These are phyloP conservation scores for Operophtera brumata DNA, from an alignment of 2,888 invertebrate genomes.

Conservation along the genomic window DNA sequence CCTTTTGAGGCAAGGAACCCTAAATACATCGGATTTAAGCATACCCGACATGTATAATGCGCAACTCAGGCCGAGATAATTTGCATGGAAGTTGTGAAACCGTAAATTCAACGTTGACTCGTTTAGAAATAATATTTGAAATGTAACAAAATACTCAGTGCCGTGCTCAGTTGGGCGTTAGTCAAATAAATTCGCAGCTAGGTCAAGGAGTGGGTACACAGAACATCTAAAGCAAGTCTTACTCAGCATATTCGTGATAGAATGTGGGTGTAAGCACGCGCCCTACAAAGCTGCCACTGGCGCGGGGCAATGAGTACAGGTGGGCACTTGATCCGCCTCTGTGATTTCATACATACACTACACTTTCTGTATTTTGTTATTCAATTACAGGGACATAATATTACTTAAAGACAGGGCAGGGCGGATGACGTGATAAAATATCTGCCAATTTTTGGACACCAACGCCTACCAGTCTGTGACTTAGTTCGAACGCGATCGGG, in stretches of 20 bases:
- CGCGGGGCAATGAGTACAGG: slow-evolving; percentile 68
- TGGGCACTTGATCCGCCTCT: slow-evolving; percentile 74
- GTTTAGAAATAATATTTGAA: slow-evolving; percentile 10
- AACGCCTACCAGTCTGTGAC: too few relatives aligned
- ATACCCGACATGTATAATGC: too few relatives aligned
- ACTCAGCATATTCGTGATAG: slow-evolving; percentile 75
- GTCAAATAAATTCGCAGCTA: slow-evolving; percentile 37
- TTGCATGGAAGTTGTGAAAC: too few relatives aligned
- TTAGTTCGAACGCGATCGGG: too few relatives aligned
- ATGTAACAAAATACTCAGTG: slow-evolving; percentile 18
- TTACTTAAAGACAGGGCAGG: too few relatives aligned
- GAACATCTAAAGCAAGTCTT: slow-evolving; percentile 63
- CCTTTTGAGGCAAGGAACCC: too few relatives aligned
- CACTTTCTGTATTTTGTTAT: slow-evolving; percentile 3
- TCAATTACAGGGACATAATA: too few relatives aligned
- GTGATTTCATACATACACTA: slow-evolving; percentile 42
- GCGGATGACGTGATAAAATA: too few relatives aligned
- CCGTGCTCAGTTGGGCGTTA: slow-evolving; percentile 7
- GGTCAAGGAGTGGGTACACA: slow-evolving; percentile 42
- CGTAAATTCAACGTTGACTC: background rate
- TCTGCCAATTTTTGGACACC: too few relatives aligned
- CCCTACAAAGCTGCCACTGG: slow-evolving; percentile 71
- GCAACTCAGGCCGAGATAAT: background rate
- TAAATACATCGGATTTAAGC: too few relatives aligned
- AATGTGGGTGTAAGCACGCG: slow-evolving; percentile 75